Conservation (phyloP, 1,140 invertebrate species). For the Philaenus spumarius region DNA sequence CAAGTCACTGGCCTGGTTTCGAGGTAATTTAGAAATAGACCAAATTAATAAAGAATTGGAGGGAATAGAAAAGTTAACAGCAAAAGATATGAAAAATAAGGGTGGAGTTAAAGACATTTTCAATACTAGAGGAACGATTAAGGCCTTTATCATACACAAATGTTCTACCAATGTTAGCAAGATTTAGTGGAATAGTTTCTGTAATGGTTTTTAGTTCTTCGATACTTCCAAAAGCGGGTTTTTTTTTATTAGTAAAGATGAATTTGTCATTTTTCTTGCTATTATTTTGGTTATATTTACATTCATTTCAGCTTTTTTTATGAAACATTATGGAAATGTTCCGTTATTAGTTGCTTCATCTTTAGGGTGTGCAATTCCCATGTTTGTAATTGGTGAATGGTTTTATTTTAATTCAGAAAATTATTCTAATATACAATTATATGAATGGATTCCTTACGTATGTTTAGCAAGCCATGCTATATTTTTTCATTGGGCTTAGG, state of each 20-base stretch:
- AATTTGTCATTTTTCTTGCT: no score
- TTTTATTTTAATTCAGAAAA: no score
- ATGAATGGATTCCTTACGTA: slow-evolving; percentile 15
- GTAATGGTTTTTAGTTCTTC: slow-evolving; percentile 22
- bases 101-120: slow-evolving; percentile 22
- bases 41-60: slow-evolving; percentile 21
- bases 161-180: slow-evolving; percentile 25
- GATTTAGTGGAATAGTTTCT: slow-evolving; percentile 23
- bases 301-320: no score
- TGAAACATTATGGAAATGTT: no score
- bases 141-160: slow-evolving; percentile 24
- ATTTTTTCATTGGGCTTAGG: slow-evolving; percentile 19
- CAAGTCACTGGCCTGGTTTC: slow-evolving; percentile 54
- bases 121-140: slow-evolving; percentile 13
- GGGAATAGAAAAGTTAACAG: slow-evolving; percentile 15
- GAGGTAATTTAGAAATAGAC: slow-evolving; percentile 33
- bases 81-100: slow-evolving; percentile 22
- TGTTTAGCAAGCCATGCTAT: slow-evolving; percentile 19
- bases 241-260: no score
- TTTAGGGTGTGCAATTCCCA: no score
- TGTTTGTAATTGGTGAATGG: no score
- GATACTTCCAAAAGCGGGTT: no score
- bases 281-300: no score
- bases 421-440: no score
- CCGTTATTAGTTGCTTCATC: no score